Base-by-base conservation (phyloP, 2,888 invertebrate species). In the Ypsolopha scabrella region DNA sequence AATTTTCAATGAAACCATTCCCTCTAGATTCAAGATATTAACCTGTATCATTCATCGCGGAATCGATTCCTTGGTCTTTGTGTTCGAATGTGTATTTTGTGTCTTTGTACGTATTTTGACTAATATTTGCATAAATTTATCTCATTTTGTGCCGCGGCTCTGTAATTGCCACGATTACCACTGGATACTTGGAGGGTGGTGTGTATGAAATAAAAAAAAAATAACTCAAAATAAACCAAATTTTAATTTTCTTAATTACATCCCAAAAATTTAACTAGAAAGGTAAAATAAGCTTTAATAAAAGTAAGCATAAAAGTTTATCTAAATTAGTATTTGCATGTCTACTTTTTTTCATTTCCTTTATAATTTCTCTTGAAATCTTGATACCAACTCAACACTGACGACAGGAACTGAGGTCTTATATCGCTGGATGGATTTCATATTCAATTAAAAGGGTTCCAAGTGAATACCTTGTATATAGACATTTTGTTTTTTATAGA, bases 141-240 rank as follows among this genome's bases (percentile, higher is more conserved):
- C n/a, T 24, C n/a, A 35, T 45, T n/a, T 47, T 50, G 49, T 51
- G 44, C 52, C 51, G 52, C 50, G 51, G 11, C 48, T 49, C 53
- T 57, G 61, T n/a, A 2, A 35, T 35, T 7, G 46, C n/a, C 47
- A 37, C 10, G 11, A 9, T 2, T 37, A 37, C 14, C 47, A 59
- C 62, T 66, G 63, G 80, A 81, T 85, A 86, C 86, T 85, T 86
- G 86, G 86, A 86, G 86, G 81, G 79, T 77, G 82, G 73, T 70
- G 60, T 64, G 37, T 41, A 34, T 13, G 0, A 11, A 49, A 35
- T 14, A 51, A 46, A 54, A 35, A 53, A 54, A 52, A 48, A n/a
- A 35, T 7, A 44, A 7, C 33, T 10, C 9, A 2, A 45, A 11
- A 41, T 33, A 47, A 47, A 33, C 33, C n/a, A 33, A 39, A 48